Percentiles rank a stretch among this genome's conserved stretches.
phyloP scores from a whole-genome alignment of 2,113 vertebrate species.

The Vicugna pacos region DNA sequence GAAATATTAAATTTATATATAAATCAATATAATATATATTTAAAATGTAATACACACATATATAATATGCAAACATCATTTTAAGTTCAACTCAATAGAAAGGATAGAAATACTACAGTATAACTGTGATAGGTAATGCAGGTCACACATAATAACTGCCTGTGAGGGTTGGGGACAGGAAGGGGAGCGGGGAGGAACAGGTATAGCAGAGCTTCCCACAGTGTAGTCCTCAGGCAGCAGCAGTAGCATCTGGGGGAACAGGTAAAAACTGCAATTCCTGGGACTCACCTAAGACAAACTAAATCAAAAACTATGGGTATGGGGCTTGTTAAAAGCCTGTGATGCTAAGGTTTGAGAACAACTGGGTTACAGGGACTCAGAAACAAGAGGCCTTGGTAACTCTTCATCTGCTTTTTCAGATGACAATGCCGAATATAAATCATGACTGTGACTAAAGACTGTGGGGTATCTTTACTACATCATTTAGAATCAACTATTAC shows the following conservation, averaged over 20 bases:
- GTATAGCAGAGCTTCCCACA: not conserved
- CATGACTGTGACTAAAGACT: not conserved
- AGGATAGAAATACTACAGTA: not conserved
- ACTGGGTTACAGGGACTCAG: not conserved
- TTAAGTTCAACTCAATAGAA: conserved; percentile 36
- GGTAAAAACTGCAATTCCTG: not conserved
- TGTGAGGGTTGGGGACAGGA: not conserved
- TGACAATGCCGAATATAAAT: not conserved
- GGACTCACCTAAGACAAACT: not conserved
- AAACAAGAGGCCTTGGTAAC: not conserved
- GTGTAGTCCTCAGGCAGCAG: not conserved
- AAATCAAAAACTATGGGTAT: not conserved
- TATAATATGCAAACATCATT: conserved; percentile 3
- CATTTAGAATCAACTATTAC: conserved; percentile 22
- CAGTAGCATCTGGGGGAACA: not conserved
- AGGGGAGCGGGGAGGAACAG: not conserved
- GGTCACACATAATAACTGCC: not conserved
- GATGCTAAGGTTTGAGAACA: not conserved
- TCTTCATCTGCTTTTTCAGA: not conserved
- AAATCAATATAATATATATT: conserved; percentile 19
- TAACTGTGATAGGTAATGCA: not conserved
- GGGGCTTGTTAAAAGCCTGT: not conserved
- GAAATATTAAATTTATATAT: conserved; percentile 32
- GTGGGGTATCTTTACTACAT: not conserved
- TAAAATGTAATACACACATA: not conserved